Conservation (phyloP, 2,797 vertebrate species). For the Pipistrellus pygmaeus region DNA sequence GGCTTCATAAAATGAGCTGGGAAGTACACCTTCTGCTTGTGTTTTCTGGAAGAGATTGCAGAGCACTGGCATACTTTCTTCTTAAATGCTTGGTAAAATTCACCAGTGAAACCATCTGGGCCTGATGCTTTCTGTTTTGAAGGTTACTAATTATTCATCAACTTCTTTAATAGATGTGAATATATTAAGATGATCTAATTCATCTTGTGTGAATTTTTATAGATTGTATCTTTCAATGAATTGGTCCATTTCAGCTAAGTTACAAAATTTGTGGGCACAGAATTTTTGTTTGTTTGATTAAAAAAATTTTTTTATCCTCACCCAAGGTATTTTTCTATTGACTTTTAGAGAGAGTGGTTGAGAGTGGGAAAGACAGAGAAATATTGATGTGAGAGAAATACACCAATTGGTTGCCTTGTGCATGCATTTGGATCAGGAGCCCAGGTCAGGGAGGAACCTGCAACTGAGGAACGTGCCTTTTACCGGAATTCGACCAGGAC, state of each 20-base stretch:
- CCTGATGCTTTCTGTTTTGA: slow-evolving; percentile 4
- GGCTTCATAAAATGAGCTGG: background rate
- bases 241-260: background rate
- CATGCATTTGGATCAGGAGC: no score
- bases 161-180: background rate
- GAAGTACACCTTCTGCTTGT: background rate
- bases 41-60: background rate
- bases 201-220: background rate
- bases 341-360: no score
- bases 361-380: no score
- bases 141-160: slow-evolving; percentile 13
- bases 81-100: background rate
- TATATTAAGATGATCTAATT: background rate
- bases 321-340: no score
- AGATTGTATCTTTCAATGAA: slow-evolving; percentile 1
- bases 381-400: no score
- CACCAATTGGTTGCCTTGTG: no score
- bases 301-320: no score
- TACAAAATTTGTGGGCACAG: background rate
- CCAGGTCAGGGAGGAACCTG: no score
- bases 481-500: no score
- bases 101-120: background rate
- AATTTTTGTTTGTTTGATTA: background rate
- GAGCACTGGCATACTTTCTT: background rate
- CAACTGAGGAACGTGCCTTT: no score